A percentile compares a stretch with the other conserved stretches of the same genome.
These are phyloP conservation scores for Eueremaeus valkanovi DNA, from an alignment of 2,888 invertebrate genomes.

Conservation along the genomic window DNA sequence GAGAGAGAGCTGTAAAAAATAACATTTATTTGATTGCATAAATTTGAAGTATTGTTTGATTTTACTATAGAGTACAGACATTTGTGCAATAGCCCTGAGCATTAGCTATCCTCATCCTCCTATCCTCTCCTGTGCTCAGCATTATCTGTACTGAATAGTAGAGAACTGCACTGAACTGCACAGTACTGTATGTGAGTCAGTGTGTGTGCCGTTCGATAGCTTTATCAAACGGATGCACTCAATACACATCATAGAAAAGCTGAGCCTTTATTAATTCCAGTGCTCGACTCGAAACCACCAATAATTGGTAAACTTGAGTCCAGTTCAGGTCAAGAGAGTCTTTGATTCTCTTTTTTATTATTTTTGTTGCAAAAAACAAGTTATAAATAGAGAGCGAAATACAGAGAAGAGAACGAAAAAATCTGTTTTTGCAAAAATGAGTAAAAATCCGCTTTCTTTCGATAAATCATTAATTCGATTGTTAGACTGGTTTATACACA, in stretches of 20 bases:
- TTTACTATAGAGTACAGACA: conserved; percentile 1
- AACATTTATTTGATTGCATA: conserved; percentile 1
- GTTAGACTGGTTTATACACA: not conserved
- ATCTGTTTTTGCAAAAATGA: not conserved
- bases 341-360: no score
- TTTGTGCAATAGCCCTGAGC: not conserved
- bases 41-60: conserved; percentile 1
- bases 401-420: not conserved
- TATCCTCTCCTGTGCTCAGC: no score
- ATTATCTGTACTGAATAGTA: no score
- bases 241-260: not conserved
- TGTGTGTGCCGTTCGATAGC: not conserved
- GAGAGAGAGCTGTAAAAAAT: not conserved
- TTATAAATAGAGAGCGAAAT: not conserved
- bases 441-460: not conserved
- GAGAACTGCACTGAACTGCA: not conserved
- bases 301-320: not conserved
- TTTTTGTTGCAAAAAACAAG: not conserved
- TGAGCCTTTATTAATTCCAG: not conserved
- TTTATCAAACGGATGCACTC: not conserved
- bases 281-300: not conserved
- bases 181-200: not conserved
- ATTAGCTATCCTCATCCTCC: no score
- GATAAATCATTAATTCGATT: not conserved
- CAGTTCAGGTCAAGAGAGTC: not conserved